Conservation (phyloP, 2,888 invertebrate genomes). For the Pseudococcus jackbeardsleyi region DNA sequence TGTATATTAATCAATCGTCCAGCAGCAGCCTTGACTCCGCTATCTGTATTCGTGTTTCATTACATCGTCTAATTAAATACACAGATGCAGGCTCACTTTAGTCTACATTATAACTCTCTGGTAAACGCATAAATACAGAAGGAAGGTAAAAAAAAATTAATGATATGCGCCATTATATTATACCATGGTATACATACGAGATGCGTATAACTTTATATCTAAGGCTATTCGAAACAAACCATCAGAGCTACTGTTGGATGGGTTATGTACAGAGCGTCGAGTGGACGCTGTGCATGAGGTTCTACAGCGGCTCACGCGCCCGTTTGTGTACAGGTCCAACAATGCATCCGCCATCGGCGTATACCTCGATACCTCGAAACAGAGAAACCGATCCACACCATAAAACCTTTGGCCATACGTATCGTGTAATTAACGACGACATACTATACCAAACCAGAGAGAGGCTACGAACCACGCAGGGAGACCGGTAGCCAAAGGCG, state of each 20-base stretch:
- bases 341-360: slow-evolving; percentile 44
- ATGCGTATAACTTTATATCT: background rate
- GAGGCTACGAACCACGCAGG: background rate
- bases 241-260: slow-evolving; percentile 27
- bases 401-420: slow-evolving; percentile 28
- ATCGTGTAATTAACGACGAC: slow-evolving; percentile 43
- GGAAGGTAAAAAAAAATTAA: slow-evolving; percentile 35
- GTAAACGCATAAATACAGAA: background rate
- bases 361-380: slow-evolving; percentile 5
- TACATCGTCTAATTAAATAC: slow-evolving; percentile 36
- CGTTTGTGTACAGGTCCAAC: background rate
- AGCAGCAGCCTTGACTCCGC: background rate
- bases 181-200: background rate
- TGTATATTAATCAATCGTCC: background rate
- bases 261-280: background rate
- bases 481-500: slow-evolving; percentile 44
- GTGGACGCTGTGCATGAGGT: background rate
- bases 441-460: background rate
- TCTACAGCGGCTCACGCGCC: background rate
- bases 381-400: background rate
- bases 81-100: background rate
- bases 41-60: slow-evolving; percentile 5
- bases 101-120: background rate
- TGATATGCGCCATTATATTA: slow-evolving; percentile 37
- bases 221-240: background rate